Evolutionary conservation across 2,113 vertebrate genomes (phyloP).

Genomic region (Sapayoa aenigma): DNA sequence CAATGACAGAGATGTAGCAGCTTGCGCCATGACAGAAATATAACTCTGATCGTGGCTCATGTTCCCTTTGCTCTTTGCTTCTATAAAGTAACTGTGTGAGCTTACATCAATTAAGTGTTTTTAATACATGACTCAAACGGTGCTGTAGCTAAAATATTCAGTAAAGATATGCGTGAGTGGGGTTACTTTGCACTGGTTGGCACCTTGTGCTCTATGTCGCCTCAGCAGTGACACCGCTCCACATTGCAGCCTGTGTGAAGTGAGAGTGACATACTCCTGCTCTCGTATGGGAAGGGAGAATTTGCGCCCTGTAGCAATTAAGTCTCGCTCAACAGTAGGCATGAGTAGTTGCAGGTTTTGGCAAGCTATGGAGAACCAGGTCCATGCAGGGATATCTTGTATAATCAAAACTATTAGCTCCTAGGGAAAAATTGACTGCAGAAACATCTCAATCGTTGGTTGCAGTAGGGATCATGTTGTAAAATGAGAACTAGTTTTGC

Average conservation of each 20-base stretch:
- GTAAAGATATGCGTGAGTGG: not conserved
- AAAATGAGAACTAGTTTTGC: not conserved
- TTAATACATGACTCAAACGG: not conserved
- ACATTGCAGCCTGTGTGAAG: not conserved
- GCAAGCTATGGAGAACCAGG: not conserved
- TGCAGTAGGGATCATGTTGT: not conserved
- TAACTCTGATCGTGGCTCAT: not conserved
- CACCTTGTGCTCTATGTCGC: not conserved
- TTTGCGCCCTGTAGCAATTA: not conserved
- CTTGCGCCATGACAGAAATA: not conserved
- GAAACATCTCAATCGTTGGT: not conserved
- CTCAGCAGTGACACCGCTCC: too few relatives aligned
- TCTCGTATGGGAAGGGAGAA: not conserved
- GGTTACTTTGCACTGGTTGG: not conserved
- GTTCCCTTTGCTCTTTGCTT: not conserved
- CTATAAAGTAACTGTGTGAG: not conserved
- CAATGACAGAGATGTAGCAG: not conserved
- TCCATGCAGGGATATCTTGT: not conserved
- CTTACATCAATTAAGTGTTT: not conserved
- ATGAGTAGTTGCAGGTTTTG: not conserved
- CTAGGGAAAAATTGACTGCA: not conserved
- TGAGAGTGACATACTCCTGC: not conserved
- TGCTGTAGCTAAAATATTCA: not conserved
- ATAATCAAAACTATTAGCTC: not conserved
- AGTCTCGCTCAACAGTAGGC: rapidly evolving